These are phyloP conservation scores for Melanotaenia boesemani DNA, from an alignment of 2,797 vertebrate species.

Conservation along the genomic window DNA sequence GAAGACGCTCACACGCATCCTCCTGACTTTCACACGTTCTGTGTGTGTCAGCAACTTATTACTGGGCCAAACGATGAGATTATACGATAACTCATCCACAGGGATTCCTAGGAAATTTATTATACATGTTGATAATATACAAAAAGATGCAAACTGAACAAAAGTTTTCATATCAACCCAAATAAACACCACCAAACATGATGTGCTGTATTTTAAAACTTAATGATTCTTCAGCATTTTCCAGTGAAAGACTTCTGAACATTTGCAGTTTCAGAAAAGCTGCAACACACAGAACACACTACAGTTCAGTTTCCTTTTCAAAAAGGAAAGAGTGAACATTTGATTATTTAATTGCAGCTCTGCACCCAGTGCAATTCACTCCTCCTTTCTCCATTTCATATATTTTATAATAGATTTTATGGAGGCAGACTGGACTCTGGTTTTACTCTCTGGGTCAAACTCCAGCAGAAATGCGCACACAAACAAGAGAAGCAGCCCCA, in stretches of 20 bases:
- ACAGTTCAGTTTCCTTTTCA: background rate
- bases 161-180: background rate
- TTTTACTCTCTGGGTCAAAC: constrained; percentile 19
- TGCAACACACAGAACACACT: no score
- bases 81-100: no score
- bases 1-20: background rate
- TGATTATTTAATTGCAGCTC: background rate
- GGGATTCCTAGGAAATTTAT: no score
- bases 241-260: background rate
- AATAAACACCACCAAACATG: background rate
- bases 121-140: no score
- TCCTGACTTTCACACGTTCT: background rate
- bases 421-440: background rate
- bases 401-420: background rate
- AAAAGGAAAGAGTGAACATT: no score
- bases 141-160: no score
- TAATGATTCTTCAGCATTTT: background rate
- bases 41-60: no score
- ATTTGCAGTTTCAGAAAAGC: background rate
- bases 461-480: constrained; percentile 10
- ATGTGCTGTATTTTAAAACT: background rate
- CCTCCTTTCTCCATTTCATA: background rate
- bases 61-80: no score
- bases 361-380: background rate
- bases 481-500: background rate